Conservation (phyloP, 1,140 invertebrate species). For the Chymomyza costata region DNA sequence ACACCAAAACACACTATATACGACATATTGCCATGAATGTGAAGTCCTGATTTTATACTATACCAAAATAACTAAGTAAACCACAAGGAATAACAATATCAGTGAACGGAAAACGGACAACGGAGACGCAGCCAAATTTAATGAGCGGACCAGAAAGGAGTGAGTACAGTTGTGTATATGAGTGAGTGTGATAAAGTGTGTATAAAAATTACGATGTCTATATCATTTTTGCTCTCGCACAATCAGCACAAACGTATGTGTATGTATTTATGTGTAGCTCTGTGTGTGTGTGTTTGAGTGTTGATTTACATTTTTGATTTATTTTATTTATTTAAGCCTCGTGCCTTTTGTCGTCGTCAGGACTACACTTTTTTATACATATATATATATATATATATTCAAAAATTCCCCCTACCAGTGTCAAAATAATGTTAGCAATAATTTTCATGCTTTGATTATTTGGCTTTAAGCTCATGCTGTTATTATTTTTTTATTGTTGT, state of each 20-base stretch:
- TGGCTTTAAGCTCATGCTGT: slow-evolving; percentile 30
- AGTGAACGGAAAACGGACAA: slow-evolving; percentile 31
- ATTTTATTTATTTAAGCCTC: slow-evolving; percentile 70
- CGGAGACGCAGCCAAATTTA: slow-evolving; percentile 46
- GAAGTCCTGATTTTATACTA: slow-evolving; percentile 59
- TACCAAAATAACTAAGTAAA: slow-evolving; percentile 56
- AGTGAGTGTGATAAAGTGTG: slow-evolving; percentile 5
- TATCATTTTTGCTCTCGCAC: no score
- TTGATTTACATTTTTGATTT: slow-evolving; percentile 73
- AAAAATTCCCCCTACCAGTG: slow-evolving; percentile 24
- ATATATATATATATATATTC: not conserved
- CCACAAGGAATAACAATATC: slow-evolving; percentile 44
- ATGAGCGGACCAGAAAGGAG: slow-evolving; percentile 36
- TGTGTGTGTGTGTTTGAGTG: slow-evolving; percentile 29
- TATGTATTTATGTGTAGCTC: no score
- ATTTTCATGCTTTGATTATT: slow-evolving; percentile 49
- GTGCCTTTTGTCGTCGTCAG: slow-evolving; percentile 44
- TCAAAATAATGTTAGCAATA: slow-evolving; percentile 52
- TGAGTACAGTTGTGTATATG: not conserved
- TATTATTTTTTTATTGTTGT: slow-evolving; percentile 16
- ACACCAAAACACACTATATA: slow-evolving; percentile 45
- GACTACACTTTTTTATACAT: slow-evolving; percentile 42
- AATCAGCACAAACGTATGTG: not conserved
- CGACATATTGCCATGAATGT: slow-evolving; percentile 50
- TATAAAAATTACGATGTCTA: slow-evolving; percentile 45